Conservation (phyloP, 2,888 invertebrate species). For the Nomada ruficornis region DNA sequence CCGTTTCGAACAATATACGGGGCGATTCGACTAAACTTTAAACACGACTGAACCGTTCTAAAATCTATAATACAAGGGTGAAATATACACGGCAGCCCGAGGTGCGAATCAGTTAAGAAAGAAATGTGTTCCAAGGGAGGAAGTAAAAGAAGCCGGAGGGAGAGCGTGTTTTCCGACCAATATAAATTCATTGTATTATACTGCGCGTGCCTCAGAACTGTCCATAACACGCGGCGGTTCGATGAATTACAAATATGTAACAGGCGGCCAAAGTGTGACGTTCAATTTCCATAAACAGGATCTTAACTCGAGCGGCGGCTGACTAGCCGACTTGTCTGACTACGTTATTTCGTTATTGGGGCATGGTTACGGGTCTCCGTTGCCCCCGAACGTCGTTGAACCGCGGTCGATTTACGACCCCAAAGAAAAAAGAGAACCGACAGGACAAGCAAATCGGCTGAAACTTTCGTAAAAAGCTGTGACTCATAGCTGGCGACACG, state of each 20-base stretch:
- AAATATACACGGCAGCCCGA: background rate
- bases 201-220: slow-evolving; percentile 60
- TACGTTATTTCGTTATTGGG: slow-evolving; percentile 68
- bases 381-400: slow-evolving; percentile 42
- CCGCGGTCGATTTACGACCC: slow-evolving; percentile 53
- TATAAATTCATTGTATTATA: slow-evolving; percentile 75
- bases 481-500: no score
- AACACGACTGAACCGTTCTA: no score
- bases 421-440: slow-evolving; percentile 42
- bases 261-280: slow-evolving; percentile 70
- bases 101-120: background rate
- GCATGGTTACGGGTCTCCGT: slow-evolving; percentile 63
- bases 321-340: slow-evolving; percentile 50
- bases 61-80: background rate
- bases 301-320: slow-evolving; percentile 60
- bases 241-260: slow-evolving; percentile 77
- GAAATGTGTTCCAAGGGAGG: background rate
- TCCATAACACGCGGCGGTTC: slow-evolving; percentile 68
- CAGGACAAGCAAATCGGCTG: slow-evolving; percentile 37
- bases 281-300: slow-evolving; percentile 75
- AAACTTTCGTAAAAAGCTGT: slow-evolving; percentile 23
- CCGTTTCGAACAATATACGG: no score
- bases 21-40: no score
- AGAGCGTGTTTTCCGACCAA: slow-evolving; percentile 59
- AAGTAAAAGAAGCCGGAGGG: slow-evolving; percentile 2